Evolutionary conservation across 2,113 vertebrate species (phyloP).

Genomic region (Oophaga pumilio): DNA sequence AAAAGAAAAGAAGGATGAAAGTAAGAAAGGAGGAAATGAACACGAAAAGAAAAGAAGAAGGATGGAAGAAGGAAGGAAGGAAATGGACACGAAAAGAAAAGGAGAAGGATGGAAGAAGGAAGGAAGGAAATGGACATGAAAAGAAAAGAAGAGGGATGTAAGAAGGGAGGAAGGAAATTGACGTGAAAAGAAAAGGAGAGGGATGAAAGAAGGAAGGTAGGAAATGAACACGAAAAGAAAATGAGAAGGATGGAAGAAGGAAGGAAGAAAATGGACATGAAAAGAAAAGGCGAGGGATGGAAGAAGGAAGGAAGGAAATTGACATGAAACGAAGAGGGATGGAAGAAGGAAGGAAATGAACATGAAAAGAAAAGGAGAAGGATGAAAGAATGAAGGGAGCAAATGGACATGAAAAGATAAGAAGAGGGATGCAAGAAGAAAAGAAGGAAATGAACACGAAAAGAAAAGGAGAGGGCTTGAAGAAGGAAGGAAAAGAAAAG

Average conservation of each 20-base stretch:
- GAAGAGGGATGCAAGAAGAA: neutral
- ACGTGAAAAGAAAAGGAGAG: neutral
- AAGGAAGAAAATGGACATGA: neutral
- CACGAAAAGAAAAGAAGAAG: too few species aligned
- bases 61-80: too few species aligned
- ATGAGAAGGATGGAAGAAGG: neutral
- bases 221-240: neutral
- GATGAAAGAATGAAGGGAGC: neutral
- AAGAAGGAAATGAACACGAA: neutral
- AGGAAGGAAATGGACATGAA: neutral
- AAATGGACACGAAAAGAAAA: too few species aligned
- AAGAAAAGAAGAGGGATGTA: neutral
- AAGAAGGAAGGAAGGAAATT: too few species aligned
- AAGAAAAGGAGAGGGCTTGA: too few species aligned
- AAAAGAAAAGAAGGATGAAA: too few species aligned
- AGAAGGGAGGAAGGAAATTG: neutral
- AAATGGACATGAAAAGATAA: fast-evolving
- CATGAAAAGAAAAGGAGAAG: neutral
- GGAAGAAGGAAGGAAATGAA: neutral
- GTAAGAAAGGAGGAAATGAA: neutral
- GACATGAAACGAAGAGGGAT: fast-evolving
- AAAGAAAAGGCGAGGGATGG: neutral
- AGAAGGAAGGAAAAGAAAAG: too few species aligned
- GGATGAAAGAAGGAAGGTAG: neutral
- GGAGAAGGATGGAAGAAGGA: neutral